These are phyloP conservation scores for Sthenelais limicola DNA, from an alignment of 2,888 invertebrate species.

Conservation along the genomic window DNA sequence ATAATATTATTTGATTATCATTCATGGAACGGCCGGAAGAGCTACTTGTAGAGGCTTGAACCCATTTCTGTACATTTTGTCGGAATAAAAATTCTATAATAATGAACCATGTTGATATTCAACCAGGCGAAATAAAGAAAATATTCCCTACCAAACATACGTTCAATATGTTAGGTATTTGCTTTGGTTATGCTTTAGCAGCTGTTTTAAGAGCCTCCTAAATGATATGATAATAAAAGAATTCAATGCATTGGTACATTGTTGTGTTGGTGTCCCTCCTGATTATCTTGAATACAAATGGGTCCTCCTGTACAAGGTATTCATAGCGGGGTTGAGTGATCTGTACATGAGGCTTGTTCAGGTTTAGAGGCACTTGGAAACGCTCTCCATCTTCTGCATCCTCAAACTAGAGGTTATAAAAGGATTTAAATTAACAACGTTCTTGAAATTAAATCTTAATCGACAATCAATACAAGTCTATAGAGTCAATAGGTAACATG, in stretches of 20 bases:
- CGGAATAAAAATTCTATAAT: no score
- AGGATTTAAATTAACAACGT: no score
- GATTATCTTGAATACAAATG: slow-evolving; percentile 20
- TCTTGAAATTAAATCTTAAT: no score
- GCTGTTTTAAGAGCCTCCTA: neutral
- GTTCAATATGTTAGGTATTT: neutral
- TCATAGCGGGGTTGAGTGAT: neutral
- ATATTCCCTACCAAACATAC: no score
- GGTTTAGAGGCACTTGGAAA: slow-evolving; percentile 25
- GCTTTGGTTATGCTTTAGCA: neutral
- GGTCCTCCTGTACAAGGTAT: slow-evolving; percentile 2
- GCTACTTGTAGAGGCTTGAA: no score
- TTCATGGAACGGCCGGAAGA: no score
- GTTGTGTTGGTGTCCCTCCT: slow-evolving; percentile 14
- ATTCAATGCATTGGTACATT: neutral
- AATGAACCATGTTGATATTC: no score
- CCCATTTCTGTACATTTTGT: no score
- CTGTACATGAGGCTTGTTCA: neutral
- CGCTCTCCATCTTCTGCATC: slow-evolving; percentile 28
- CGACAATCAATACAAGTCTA: no score
- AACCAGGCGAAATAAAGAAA: no score
- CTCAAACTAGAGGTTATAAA: slow-evolving; percentile 15
- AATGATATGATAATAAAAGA: neutral
- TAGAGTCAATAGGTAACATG: no score
- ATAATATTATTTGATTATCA: no score